Evolutionary conservation across 1,140 invertebrate genomes (phyloP).

Genomic region (Patella vulgata): DNA sequence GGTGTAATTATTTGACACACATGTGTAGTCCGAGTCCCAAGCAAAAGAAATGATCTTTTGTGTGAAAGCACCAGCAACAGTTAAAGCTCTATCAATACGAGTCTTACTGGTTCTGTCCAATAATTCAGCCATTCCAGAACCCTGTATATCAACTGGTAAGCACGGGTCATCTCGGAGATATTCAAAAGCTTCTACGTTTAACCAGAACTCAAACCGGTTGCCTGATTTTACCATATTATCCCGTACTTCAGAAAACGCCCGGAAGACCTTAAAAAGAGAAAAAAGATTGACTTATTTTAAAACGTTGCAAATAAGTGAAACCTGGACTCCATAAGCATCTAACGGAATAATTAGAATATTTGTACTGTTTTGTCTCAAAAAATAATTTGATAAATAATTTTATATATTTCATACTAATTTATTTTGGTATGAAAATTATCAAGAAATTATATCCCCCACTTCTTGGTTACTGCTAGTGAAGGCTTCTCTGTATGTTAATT

Average conservation of each 20-base stretch:
- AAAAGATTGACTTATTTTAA: too few species aligned
- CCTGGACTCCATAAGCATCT: too few species aligned
- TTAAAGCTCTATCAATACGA: slow-evolving; percentile 44
- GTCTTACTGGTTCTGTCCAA: slow-evolving; percentile 34
- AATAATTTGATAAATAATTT: too few species aligned
- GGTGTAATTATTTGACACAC: slow-evolving; percentile 33
- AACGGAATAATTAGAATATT: too few species aligned
- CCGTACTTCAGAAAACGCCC: slow-evolving; percentile 13
- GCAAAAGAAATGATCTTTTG: slow-evolving; percentile 49
- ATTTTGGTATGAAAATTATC: too few species aligned
- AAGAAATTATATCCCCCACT: too few species aligned
- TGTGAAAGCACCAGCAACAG: slow-evolving; percentile 34
- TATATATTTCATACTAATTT: too few species aligned
- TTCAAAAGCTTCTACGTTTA: slow-evolving; percentile 50
- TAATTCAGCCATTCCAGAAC: slow-evolving; percentile 35
- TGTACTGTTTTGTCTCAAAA: too few species aligned
- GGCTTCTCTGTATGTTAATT: slow-evolving; percentile 41
- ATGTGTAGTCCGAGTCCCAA: slow-evolving; percentile 53
- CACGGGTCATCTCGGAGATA: slow-evolving; percentile 44
- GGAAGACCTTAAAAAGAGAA: slow-evolving; percentile 38
- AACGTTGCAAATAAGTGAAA: too few species aligned
- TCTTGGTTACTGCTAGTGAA: slow-evolving; percentile 40
- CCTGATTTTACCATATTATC: slow-evolving; percentile 12
- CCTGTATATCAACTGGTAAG: slow-evolving; percentile 31
- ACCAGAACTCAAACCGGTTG: slow-evolving; percentile 42